Conservation (phyloP, 1,140 invertebrate species). For the Pristionchus pacificus region DNA sequence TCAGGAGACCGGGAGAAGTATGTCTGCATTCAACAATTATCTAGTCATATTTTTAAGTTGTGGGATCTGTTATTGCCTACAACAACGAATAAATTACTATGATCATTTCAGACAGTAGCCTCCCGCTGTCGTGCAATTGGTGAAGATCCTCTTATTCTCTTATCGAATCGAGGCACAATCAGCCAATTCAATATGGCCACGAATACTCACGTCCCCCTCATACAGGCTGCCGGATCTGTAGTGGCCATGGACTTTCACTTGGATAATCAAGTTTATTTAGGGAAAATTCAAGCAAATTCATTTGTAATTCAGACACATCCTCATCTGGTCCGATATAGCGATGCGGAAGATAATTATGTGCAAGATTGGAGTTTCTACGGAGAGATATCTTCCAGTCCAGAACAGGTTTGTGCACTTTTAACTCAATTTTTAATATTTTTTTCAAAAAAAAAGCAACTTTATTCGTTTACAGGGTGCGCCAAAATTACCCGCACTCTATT, state of each 20-base stretch:
- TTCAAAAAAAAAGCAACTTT: background rate
- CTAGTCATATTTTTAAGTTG: too few relatives aligned
- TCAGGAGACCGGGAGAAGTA: slow-evolving; percentile 69
- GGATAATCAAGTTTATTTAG: slow-evolving; percentile 8
- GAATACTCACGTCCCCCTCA: slow-evolving; percentile 49
- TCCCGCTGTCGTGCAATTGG: slow-evolving; percentile 50
- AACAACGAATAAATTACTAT: too few relatives aligned
- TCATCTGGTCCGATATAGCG: slow-evolving; percentile 17
- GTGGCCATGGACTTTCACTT: slow-evolving; percentile 53
- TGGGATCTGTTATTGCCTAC: too few relatives aligned
- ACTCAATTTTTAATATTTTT: slow-evolving; percentile 10
- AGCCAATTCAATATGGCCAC: too few relatives aligned
- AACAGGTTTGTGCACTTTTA: slow-evolving; percentile 33
- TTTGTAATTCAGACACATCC: slow-evolving; percentile 14
- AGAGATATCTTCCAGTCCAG: slow-evolving; percentile 9
- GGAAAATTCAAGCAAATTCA: background rate
- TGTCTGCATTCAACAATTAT: too few relatives aligned
- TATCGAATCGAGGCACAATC: slow-evolving; percentile 41
- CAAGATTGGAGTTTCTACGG: slow-evolving; percentile 24
- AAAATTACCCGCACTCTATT: too few relatives aligned
- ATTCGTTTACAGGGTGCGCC: too few relatives aligned
- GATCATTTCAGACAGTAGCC: too few relatives aligned
- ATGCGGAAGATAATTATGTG: slow-evolving; percentile 29
- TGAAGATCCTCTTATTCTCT: too few relatives aligned
- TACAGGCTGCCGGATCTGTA: slow-evolving; percentile 51